A percentile compares a stretch with the other conserved stretches of the same genome.
These are phyloP conservation scores for Anabas testudineus DNA, from an alignment of 2,797 vertebrate genomes.

Conservation along the genomic window DNA sequence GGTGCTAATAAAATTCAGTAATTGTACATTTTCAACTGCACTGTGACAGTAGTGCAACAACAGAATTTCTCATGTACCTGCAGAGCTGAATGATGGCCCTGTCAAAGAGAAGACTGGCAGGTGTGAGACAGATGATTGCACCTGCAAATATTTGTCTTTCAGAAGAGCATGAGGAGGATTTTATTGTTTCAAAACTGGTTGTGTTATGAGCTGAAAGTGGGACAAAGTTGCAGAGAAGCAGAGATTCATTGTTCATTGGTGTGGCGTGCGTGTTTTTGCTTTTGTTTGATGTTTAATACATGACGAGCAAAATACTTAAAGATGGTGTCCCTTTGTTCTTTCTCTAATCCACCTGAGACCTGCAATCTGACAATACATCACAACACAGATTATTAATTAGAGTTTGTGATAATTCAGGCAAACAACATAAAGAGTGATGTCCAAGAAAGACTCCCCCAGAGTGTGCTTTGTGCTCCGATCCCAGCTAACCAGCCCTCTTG, in stretches of 20 bases:
- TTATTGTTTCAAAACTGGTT: conserved; percentile 25
- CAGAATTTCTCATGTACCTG: conserved; percentile 32
- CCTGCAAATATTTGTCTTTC: conserved; percentile 24
- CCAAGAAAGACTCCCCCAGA: neutral
- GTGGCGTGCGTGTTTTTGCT: conserved; percentile 1
- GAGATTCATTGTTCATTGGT: neutral
- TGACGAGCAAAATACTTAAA: neutral
- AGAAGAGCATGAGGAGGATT: conserved; percentile 21
- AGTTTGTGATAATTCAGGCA: neutral
- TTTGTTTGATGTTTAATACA: conserved; percentile 10
- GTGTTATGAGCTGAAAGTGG: neutral
- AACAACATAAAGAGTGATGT: no score
- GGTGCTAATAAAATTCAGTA: conserved; percentile 65
- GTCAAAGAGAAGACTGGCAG: conserved; percentile 56
- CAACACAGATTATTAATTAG: neutral
- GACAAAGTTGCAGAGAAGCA: neutral
- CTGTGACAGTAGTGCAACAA: conserved; percentile 51
- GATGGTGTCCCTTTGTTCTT: neutral
- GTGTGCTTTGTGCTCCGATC: neutral
- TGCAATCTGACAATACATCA: neutral
- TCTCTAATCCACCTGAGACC: neutral
- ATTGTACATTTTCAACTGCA: conserved; percentile 72
- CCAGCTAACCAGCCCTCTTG: neutral
- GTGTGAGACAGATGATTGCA: conserved; percentile 54
- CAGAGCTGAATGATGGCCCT: conserved; percentile 62